A percentile compares a stretch with the other conserved stretches of the same genome.
Conservation (phyloP, 1,140 invertebrate species). For the Brachionus asplanchnoidis region DNA sequence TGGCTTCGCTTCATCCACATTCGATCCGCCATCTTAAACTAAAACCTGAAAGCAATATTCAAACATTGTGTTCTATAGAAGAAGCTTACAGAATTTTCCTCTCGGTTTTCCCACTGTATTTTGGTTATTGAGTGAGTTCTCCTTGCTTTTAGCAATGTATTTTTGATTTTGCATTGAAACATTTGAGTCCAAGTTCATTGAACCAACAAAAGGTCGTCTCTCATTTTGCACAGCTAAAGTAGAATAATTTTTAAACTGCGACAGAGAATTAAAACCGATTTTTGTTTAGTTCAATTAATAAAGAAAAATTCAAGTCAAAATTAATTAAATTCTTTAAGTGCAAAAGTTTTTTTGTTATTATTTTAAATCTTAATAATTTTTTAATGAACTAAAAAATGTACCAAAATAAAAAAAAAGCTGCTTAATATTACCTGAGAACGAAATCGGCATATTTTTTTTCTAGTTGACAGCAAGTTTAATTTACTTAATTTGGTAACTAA, state of each 20-base stretch:
- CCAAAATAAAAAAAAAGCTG: too few species aligned
- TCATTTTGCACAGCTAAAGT: conserved; percentile 41
- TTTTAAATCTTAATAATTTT: too few species aligned
- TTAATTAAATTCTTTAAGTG: too few species aligned
- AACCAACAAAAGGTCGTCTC: conserved; percentile 32
- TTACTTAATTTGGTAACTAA: too few species aligned
- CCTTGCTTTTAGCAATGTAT: not conserved
- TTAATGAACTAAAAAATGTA: too few species aligned
- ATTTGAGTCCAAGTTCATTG: conserved; percentile 9
- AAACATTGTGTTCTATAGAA: not conserved
- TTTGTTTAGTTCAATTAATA: too few species aligned
- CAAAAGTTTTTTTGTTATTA: too few species aligned
- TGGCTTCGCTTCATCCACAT: not conserved
- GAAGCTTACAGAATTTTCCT: conserved; percentile 23
- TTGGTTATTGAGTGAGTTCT: not conserved
- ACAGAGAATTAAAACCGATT: not conserved
- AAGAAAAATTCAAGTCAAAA: too few species aligned
- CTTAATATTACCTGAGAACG: too few species aligned
- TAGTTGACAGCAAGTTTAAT: too few species aligned
- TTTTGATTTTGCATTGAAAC: not conserved
- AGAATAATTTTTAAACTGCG: not conserved
- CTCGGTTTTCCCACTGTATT: conserved; percentile 9
- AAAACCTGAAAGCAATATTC: not conserved
- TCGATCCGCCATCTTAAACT: not conserved
- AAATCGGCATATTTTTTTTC: too few species aligned